A percentile compares a stretch with the other conserved stretches of the same genome.
Evolutionary conservation across 2,888 invertebrate genomes (phyloP).

Genomic region (Dicyrtomina minuta): DNA sequence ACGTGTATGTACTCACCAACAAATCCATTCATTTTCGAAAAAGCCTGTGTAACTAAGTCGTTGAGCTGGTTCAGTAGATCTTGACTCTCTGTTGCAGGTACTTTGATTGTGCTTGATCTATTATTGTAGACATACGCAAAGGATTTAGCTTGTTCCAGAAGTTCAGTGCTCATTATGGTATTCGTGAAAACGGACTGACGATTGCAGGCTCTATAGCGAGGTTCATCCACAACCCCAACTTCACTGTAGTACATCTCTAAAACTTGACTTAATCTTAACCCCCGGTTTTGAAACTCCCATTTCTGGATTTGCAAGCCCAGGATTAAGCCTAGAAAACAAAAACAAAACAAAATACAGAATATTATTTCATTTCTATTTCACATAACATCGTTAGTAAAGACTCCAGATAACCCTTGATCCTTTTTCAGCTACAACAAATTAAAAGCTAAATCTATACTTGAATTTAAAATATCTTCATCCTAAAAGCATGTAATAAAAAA

Average conservation of each 20-base stretch:
- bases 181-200: slow-evolving; percentile 31
- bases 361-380: too few species aligned
- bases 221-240: slow-evolving; percentile 40
- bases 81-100: slow-evolving; percentile 18
- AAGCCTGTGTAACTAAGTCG: slow-evolving; percentile 43
- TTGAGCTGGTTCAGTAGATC: slow-evolving; percentile 22
- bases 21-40: slow-evolving; percentile 30
- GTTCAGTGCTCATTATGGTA: not conserved
- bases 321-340: slow-evolving; percentile 40
- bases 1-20: slow-evolving; percentile 33
- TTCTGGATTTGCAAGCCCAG: slow-evolving; percentile 41
- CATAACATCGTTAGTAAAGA: too few species aligned
- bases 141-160: slow-evolving; percentile 31
- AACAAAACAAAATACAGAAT: too few species aligned
- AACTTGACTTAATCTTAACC: slow-evolving; percentile 44
- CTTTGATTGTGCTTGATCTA: slow-evolving; percentile 26
- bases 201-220: slow-evolving; percentile 43
- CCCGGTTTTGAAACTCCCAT: slow-evolving; percentile 29
- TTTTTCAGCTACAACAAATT: too few species aligned
- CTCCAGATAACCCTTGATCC: too few species aligned
- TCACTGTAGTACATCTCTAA: slow-evolving; percentile 50
- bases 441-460: too few species aligned
- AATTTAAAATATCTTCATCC: too few species aligned
- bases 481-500: too few species aligned
- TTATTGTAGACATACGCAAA: slow-evolving; percentile 49